These are phyloP conservation scores for Drosophila jambulina DNA, from an alignment of 1,140 invertebrate species.

Conservation along the genomic window DNA sequence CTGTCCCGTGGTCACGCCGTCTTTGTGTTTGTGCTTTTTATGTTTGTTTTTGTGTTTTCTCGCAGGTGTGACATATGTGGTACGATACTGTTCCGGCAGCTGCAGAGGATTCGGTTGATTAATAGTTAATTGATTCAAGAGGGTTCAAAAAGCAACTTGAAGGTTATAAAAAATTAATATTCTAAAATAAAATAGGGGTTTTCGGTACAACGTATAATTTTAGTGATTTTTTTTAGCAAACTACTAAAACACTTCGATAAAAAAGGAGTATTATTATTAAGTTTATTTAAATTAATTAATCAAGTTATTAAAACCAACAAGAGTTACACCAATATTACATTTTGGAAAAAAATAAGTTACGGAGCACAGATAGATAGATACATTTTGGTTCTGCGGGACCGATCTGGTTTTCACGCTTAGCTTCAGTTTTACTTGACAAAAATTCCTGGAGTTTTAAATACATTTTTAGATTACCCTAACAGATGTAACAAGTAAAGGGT, in stretches of 20 bases:
- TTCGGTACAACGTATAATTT: not conserved
- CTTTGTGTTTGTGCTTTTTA: constrained; percentile 97
- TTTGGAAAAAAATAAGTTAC: not conserved
- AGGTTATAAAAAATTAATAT: not conserved
- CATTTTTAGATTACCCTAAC: not conserved
- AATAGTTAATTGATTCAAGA: not conserved
- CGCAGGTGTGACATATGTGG: constrained; percentile 95
- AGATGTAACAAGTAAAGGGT: not conserved
- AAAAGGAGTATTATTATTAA: not conserved
- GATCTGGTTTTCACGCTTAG: not conserved
- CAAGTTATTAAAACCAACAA: not conserved
- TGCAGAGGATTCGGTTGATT: constrained; percentile 82
- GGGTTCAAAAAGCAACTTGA: not conserved
- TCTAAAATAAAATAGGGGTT: not conserved
- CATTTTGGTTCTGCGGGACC: not conserved
- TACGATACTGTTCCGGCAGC: constrained; percentile 98
- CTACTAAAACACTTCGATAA: not conserved
- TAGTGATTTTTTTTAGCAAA: not conserved
- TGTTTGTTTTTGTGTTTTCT: constrained; percentile 98
- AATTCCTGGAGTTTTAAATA: not conserved
- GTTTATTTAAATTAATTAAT: not conserved
- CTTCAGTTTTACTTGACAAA: not conserved
- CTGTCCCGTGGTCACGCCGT: constrained; percentile 89
- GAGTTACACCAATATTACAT: not conserved
- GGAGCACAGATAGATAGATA: not conserved